These are phyloP conservation scores for Sylvilagus floridanus DNA, from an alignment of 2,797 vertebrate species.

Conservation along the genomic window DNA sequence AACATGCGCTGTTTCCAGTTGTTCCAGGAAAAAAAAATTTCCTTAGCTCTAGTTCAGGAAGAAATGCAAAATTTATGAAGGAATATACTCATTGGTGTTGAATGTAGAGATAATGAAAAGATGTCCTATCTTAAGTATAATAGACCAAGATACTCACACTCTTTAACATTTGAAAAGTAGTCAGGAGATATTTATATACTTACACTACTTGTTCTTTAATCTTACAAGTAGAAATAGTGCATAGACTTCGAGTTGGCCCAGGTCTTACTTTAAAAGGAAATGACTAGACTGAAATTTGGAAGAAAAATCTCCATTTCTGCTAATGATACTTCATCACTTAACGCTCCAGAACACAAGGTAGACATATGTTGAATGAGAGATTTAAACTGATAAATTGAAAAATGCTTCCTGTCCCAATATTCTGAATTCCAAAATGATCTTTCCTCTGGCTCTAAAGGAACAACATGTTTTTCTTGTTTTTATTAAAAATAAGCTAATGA, in stretches of 20 bases:
- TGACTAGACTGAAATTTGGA: neutral
- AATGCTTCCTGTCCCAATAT: neutral
- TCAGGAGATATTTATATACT: neutral
- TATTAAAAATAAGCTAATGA: neutral
- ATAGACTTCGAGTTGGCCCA: neutral
- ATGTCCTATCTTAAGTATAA: neutral
- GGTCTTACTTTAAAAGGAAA: neutral
- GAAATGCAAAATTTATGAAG: constrained; percentile 50
- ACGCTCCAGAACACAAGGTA: neutral
- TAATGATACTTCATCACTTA: neutral
- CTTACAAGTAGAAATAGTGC: neutral
- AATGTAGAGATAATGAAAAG: constrained; percentile 37
- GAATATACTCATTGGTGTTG: constrained; percentile 23
- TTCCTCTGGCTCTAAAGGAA: neutral
- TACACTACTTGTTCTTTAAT: constrained; percentile 2
- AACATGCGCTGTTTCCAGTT: constrained; percentile 22
- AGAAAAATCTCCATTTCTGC: neutral
- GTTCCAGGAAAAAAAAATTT: constrained; percentile 5
- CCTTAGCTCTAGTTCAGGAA: constrained; percentile 52
- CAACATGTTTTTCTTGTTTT: neutral
- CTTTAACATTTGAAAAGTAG: neutral
- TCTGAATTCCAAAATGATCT: neutral
- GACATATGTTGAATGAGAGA: neutral
- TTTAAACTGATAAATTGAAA: constrained; percentile 25
- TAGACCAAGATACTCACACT: neutral